phyloP scores from a whole-genome alignment of 2,888 invertebrate genomes.

The Willowsia nigromaculata region DNA sequence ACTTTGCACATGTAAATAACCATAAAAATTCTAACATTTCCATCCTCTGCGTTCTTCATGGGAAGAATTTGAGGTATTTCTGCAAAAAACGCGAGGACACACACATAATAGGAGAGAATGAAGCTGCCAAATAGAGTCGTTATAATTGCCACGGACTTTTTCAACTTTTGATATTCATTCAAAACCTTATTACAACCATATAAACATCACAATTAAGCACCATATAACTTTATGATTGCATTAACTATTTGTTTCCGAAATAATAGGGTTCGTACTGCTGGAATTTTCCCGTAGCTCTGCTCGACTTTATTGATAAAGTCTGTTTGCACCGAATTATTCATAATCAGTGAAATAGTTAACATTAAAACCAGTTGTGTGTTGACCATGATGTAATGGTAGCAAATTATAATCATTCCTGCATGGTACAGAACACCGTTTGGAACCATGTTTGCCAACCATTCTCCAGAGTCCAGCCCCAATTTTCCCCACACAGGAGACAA shows the following conservation, averaged over 20 bases:
- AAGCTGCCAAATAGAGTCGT: neutral
- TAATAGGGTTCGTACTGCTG: neutral
- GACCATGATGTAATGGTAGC: neutral
- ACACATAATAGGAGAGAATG: neutral
- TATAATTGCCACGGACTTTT: neutral
- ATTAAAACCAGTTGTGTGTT: neutral
- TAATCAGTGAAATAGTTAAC: neutral
- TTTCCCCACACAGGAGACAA: too few species aligned
- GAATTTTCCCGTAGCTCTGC: neutral
- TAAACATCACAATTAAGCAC: neutral
- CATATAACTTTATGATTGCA: too few species aligned
- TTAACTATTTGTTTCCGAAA: too few species aligned
- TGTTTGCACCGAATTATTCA: neutral
- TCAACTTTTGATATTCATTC: neutral
- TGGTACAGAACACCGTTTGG: neutral
- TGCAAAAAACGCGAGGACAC: neutral
- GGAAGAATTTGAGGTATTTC: constrained; percentile 7
- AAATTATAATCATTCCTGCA: neutral
- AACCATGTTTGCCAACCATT: too few species aligned
- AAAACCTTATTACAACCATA: neutral
- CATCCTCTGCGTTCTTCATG: neutral
- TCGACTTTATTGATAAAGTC: neutral
- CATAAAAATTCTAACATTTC: neutral
- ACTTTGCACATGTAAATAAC: neutral
- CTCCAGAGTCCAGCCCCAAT: too few species aligned